Base-by-base conservation (phyloP, 2,888 invertebrate species). In the Thera britannica region DNA sequence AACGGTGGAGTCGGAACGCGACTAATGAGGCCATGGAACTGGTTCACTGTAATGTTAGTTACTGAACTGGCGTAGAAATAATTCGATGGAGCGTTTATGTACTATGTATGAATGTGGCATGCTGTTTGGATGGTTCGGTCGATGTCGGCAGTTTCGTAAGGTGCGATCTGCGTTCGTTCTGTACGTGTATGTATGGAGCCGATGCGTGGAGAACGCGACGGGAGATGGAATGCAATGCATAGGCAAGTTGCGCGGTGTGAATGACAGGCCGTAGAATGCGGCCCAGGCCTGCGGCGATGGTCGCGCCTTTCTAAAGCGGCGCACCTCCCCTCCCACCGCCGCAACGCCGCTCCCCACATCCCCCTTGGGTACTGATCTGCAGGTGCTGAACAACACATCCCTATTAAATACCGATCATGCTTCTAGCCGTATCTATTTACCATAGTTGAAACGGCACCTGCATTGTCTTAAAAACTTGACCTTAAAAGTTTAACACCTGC, bases 251-350 rank as follows among this genome's bases (percentile, higher is more conserved):
- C 89, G 88, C 92, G 92, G 90, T 92, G 93, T 93, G 93, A 93
- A 93, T 93, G 93, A 93, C 93, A 93, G 91, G 90, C 93, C 89
- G 90, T 93, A 93, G 93, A 93, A 93, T 93, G 93, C 92, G 93
- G 93, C 91, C 87, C 90, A 87, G 86, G 93, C 93, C 93, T 85
- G 91, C 86, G 93, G 93, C 93, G 88, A 92, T 92, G 90, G 93
- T 93, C 92, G 93, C 93, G 93, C 93, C 93, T 93, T 93, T 93
- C 93, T 93, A 93, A 93, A 93, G 93, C 92, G 92, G 92, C 90
- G 88, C 89, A 88, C 85, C 81, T 81, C 85, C 85, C 85, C 84
- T 70, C 74, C 75, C 84, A 78, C 84, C 81, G 80, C 83, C 83
- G 70, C 75, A 36, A 77, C 84, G 77, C 85, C 77, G 79, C 81